A percentile compares a stretch with the other conserved stretches of the same genome.
Conservation (phyloP, 2,797 vertebrate species). For the Helicolenus hilgendorfi region DNA sequence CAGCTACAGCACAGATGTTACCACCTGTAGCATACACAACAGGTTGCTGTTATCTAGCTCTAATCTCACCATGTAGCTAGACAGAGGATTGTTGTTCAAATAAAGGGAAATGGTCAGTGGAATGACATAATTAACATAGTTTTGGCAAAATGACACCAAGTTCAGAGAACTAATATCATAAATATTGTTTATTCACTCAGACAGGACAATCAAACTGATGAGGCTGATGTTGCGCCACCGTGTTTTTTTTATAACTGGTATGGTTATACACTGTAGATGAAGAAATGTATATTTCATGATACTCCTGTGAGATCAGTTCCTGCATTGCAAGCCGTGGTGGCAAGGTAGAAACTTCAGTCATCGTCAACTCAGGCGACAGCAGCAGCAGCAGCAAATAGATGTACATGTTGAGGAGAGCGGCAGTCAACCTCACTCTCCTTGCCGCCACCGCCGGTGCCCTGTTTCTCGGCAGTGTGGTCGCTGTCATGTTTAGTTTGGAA, state of each 20-base stretch:
- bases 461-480: not conserved
- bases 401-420: not conserved
- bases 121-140: not conserved
- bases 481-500: not conserved
- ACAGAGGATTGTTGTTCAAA: not conserved
- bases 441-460: not conserved
- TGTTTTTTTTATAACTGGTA: not conserved
- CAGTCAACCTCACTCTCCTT: not conserved
- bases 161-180: not conserved
- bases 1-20: not conserved
- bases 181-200: not conserved
- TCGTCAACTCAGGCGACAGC: not conserved
- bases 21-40: not conserved
- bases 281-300: no score
- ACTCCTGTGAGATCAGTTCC: no score
- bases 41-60: not conserved
- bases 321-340: not conserved
- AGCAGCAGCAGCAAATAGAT: not conserved
- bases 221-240: not conserved
- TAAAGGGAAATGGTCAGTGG: not conserved
- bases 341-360: not conserved
- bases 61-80: not conserved
- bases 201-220: not conserved
- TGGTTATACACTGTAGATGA: not conserved
- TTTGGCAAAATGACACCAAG: not conserved